Evolutionary conservation across 2,888 invertebrate genomes (phyloP).

Genomic region (Gortyna flavago): DNA sequence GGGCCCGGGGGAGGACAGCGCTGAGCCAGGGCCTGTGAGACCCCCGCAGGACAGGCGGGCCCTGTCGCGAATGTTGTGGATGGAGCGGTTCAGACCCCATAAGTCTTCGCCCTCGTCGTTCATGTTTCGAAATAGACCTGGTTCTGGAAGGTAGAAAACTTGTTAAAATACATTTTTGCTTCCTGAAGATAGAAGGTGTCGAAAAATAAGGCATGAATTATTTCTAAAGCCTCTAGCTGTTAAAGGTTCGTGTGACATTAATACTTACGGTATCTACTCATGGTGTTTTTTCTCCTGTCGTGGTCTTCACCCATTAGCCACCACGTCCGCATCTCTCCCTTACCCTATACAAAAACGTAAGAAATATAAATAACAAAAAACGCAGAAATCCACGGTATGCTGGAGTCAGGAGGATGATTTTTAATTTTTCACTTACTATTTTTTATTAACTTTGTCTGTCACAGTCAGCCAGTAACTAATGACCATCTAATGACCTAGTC

Average conservation of each 20-base stretch:
- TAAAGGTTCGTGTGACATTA: background rate
- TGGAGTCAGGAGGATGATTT: too few species aligned
- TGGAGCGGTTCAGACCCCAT: constrained; percentile 79
- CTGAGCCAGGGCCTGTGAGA: constrained; percentile 83
- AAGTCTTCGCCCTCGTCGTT: constrained; percentile 72
- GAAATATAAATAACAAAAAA: background rate
- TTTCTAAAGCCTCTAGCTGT: background rate
- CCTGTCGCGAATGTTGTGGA: constrained; percentile 81
- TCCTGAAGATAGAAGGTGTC: background rate
- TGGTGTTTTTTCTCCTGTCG: constrained; percentile 80
- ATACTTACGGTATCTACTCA: constrained; percentile 81
- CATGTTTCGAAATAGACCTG: constrained; percentile 72
- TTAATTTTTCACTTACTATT: too few species aligned
- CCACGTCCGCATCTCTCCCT: constrained; percentile 94
- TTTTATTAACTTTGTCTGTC: too few species aligned
- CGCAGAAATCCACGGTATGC: background rate
- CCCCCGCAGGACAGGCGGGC: constrained; percentile 85
- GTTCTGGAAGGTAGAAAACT: constrained; percentile 66
- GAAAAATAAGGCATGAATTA: background rate
- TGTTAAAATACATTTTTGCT: background rate
- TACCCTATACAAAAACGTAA: constrained; percentile 89
- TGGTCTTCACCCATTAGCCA: constrained; percentile 92
- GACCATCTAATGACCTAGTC: too few species aligned
- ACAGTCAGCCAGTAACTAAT: too few species aligned
- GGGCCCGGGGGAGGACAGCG: constrained; percentile 84